Evolutionary conservation across 2,113 vertebrate species (phyloP).

Genomic region (Burhinus oedicnemus): DNA sequence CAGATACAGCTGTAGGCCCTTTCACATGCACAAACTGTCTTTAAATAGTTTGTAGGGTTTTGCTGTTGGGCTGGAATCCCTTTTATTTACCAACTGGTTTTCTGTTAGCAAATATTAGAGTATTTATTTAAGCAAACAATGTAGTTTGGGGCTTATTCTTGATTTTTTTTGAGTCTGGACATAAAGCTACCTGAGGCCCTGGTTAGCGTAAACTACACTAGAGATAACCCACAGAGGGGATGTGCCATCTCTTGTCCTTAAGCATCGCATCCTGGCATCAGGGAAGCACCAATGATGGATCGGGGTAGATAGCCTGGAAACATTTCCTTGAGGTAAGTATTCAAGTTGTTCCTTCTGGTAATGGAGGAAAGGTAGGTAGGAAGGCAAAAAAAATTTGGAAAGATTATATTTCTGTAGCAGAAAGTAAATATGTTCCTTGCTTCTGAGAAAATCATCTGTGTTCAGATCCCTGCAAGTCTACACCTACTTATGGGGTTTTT

Average conservation of each 20-base stretch:
- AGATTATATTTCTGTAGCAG: background rate
- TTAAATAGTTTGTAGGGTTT: background rate
- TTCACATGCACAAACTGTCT: background rate
- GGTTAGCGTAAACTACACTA: background rate
- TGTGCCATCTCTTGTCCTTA: background rate
- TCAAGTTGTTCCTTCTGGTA: background rate
- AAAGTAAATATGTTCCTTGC: background rate
- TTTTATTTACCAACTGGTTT: background rate
- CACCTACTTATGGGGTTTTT: background rate
- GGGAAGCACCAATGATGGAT: fast-evolving
- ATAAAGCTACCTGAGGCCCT: background rate
- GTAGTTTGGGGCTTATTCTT: background rate
- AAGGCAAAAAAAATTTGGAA: background rate
- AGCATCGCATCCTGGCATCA: background rate
- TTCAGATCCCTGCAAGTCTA: background rate
- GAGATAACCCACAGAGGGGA: background rate
- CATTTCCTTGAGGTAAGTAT: background rate
- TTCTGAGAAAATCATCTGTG: background rate
- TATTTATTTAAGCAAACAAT: background rate
- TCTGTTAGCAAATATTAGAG: background rate
- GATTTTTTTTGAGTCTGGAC: background rate
- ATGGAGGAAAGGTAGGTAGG: background rate
- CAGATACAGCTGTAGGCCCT: background rate
- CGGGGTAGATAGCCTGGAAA: background rate
- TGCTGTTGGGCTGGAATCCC: background rate